Evolutionary conservation across 2,113 vertebrate species (phyloP).

Genomic region (Carassius carassius): DNA sequence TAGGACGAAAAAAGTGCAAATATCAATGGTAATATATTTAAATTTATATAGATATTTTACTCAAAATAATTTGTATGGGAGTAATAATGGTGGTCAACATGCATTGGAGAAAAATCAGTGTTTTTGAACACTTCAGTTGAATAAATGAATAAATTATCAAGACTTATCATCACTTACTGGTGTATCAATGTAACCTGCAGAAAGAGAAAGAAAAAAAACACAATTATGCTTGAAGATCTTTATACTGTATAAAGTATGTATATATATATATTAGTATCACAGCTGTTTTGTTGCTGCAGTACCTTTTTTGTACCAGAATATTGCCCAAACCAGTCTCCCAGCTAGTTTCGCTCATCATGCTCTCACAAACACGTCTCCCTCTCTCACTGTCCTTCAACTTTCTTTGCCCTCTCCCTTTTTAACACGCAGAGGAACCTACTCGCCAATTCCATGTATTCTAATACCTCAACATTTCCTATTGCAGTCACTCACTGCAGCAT

Average conservation of each 20-base stretch:
- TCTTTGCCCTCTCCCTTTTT: constrained; percentile 5
- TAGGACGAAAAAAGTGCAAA: no score
- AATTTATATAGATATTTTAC: no score
- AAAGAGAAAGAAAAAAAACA: no score
- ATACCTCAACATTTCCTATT: not conserved
- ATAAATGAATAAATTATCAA: not conserved
- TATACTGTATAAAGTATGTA: not conserved
- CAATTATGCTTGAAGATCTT: not conserved
- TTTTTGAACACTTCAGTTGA: not conserved
- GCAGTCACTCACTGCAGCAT: not conserved
- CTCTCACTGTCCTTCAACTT: not conserved
- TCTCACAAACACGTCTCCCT: not conserved
- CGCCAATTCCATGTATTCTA: constrained; percentile 11
- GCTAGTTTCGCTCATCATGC: not conserved
- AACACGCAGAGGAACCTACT: not conserved
- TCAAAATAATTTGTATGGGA: no score
- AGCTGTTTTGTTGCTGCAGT: not conserved
- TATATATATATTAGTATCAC: not conserved
- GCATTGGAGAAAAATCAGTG: not conserved
- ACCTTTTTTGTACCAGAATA: not conserved
- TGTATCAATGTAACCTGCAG: no score
- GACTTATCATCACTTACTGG: not conserved
- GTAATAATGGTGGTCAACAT: no score
- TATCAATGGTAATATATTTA: no score
- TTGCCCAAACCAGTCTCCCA: not conserved